A percentile compares a stretch with the other conserved stretches of the same genome.
These are phyloP conservation scores for Metalampra italica DNA, from an alignment of 2,888 invertebrate genomes.

Conservation along the genomic window DNA sequence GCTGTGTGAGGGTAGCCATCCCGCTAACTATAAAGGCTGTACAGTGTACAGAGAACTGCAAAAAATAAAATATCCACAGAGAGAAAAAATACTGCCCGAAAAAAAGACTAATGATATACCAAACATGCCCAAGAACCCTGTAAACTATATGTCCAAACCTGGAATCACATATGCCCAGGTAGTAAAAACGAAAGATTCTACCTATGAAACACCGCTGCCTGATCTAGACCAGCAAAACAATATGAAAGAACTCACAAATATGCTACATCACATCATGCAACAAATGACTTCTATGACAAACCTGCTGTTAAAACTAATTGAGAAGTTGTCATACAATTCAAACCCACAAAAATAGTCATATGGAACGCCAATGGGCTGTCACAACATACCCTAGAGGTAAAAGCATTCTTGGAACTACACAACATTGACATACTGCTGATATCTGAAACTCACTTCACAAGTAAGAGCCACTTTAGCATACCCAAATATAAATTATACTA, in stretches of 20 bases:
- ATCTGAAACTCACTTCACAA: slow-evolving; percentile 11
- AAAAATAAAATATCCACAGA: too few species aligned
- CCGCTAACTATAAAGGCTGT: too few species aligned
- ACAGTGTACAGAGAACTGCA: too few species aligned
- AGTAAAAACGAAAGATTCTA: too few species aligned
- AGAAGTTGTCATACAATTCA: not conserved
- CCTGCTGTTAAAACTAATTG: not conserved
- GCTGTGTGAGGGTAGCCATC: too few species aligned
- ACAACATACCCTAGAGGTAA: not conserved
- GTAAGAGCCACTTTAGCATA: slow-evolving; percentile 3
- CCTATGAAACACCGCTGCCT: too few species aligned
- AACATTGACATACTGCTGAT: slow-evolving; percentile 11
- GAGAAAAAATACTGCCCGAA: too few species aligned
- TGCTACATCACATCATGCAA: not conserved
- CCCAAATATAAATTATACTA: slow-evolving; percentile 5
- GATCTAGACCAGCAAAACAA: too few species aligned
- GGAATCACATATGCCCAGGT: too few species aligned
- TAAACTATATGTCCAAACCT: too few species aligned
- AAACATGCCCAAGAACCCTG: too few species aligned
- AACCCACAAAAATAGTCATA: not conserved
- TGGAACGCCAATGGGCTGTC: slow-evolving; percentile 2
- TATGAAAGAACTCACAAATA: not conserved
- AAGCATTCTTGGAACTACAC: slow-evolving; percentile 1
- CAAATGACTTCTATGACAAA: not conserved
- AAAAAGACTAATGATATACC: too few species aligned